phyloP scores from a whole-genome alignment of 2,888 invertebrate species.

The Polydrusus pterygomalis region DNA sequence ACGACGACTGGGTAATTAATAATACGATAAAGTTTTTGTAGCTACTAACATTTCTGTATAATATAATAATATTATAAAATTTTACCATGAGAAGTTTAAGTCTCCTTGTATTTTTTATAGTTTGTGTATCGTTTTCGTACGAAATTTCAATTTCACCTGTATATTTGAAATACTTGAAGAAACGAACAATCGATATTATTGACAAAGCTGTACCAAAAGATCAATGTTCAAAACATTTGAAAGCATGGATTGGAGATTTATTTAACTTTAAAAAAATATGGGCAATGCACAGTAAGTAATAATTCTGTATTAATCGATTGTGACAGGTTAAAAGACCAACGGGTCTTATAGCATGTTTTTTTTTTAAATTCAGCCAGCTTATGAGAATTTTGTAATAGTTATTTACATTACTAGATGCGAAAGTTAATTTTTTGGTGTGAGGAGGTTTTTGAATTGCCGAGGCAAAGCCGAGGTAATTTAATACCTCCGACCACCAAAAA shows the following conservation, averaged over 20 bases:
- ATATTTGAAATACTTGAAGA: constrained; percentile 46
- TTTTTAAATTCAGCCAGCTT: no score
- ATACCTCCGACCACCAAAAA: no score
- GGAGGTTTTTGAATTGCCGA: no score
- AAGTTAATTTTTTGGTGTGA: no score
- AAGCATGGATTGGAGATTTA: constrained; percentile 53
- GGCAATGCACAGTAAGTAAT: constrained; percentile 60
- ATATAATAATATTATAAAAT: not conserved
- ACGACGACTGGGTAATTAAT: not conserved
- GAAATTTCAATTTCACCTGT: constrained; percentile 5
- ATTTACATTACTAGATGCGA: no score
- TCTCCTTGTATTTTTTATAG: not conserved
- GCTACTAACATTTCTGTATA: not conserved
- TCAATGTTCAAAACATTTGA: constrained; percentile 59
- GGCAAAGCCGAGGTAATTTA: no score
- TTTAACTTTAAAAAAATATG: constrained; percentile 55
- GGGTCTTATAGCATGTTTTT: no score
- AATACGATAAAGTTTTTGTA: not conserved
- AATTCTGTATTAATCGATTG: not conserved
- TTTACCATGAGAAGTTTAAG: not conserved
- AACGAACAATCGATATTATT: constrained; percentile 52
- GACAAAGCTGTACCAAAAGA: constrained; percentile 56
- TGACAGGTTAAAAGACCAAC: no score
- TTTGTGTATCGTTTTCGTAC: not conserved
- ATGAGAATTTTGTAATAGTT: no score